A percentile compares a stretch with the other conserved stretches of the same genome.
Conservation (phyloP, 1,140 invertebrate genomes). For the Colletes gigas region DNA sequence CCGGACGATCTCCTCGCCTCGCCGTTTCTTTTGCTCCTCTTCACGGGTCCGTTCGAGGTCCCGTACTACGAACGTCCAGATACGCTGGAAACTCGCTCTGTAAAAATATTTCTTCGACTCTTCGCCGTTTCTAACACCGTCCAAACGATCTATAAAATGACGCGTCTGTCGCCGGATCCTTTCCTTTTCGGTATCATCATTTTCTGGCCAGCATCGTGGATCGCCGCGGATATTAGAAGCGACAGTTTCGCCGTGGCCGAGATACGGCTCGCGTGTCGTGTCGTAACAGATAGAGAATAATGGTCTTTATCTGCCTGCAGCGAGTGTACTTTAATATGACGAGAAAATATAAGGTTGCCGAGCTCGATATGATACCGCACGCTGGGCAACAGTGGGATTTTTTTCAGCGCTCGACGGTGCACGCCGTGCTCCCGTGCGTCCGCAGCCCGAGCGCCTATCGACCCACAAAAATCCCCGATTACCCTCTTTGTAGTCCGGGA, state of each 20-base stretch:
- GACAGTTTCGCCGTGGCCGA: constrained; percentile 18
- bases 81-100: too few relatives aligned
- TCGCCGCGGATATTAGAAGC: constrained; percentile 14
- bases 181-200: neutral
- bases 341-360: constrained; percentile 53
- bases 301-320: constrained; percentile 45
- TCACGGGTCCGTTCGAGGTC: neutral
- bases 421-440: constrained; percentile 10
- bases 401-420: constrained; percentile 5
- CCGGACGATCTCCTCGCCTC: constrained; percentile 9
- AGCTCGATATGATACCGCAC: constrained; percentile 51
- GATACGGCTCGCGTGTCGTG: constrained; percentile 37
- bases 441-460: neutral
- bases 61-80: neutral
- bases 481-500: constrained; percentile 38
- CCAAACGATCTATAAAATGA: neutral
- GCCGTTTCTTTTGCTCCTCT: neutral
- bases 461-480: constrained; percentile 34
- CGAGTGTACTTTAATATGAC: constrained; percentile 50
- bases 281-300: constrained; percentile 54
- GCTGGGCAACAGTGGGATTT: constrained; percentile 30
- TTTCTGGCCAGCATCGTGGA: neutral
- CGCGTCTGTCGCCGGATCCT: too few relatives aligned
- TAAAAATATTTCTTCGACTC: too few relatives aligned
- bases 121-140: too few relatives aligned